Percentiles rank a stretch among this genome's conserved stretches.
Conservation (phyloP, 2,888 invertebrate species). For the Cheilosia grossa region DNA sequence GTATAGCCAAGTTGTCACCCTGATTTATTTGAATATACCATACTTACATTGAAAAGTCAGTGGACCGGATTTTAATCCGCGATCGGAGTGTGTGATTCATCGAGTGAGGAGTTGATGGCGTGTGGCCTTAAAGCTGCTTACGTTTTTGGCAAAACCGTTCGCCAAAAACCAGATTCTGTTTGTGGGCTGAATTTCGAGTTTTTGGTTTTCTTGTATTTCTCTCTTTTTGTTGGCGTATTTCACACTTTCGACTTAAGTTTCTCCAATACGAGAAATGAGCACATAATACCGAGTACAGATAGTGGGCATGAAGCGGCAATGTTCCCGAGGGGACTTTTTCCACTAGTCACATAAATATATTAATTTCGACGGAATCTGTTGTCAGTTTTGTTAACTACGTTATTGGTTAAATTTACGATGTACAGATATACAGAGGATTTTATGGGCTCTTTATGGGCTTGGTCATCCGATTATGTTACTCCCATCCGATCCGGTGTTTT, state of each 20-base stretch:
- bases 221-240: no score
- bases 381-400: neutral
- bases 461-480: neutral
- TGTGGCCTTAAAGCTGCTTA: slow-evolving; percentile 41
- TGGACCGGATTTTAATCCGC: slow-evolving; percentile 44
- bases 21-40: slow-evolving; percentile 49
- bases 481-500: neutral
- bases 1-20: slow-evolving; percentile 28
- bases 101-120: neutral
- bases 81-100: slow-evolving; percentile 23
- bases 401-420: neutral
- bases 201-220: neutral
- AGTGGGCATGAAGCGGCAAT: neutral
- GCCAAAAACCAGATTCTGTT: slow-evolving; percentile 27
- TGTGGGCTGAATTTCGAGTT: neutral
- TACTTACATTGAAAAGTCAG: slow-evolving; percentile 18
- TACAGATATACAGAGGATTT: neutral
- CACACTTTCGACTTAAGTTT: slow-evolving; percentile 34
- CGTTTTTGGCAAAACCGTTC: slow-evolving; percentile 10
- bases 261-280: slow-evolving; percentile 6
- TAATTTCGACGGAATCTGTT: neutral
- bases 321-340: slow-evolving; percentile 2
- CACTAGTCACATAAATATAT: neutral
- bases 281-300: neutral
- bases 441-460: neutral